These are phyloP conservation scores for Flabesymbios commensalis DNA, from an alignment of 2,888 invertebrate species.

Conservation along the genomic window DNA sequence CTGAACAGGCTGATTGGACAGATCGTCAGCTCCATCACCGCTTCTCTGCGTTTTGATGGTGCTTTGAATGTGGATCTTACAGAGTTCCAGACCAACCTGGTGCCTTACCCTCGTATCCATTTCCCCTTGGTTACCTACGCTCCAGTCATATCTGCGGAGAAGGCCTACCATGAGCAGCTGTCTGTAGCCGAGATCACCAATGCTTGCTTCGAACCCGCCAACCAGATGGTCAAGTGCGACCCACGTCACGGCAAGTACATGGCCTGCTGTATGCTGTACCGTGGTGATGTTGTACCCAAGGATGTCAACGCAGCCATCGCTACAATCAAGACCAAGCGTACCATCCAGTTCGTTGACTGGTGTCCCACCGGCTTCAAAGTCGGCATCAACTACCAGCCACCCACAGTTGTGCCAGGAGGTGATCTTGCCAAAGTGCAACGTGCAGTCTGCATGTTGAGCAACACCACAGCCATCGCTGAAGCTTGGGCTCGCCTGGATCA, in stretches of 20 bases:
- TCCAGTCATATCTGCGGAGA: conserved; percentile 86
- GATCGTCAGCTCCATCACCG: conserved; percentile 67
- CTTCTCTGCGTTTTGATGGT: conserved; percentile 64
- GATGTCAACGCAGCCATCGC: conserved; percentile 5
- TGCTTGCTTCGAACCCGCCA: conserved; percentile 81
- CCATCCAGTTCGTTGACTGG: no score
- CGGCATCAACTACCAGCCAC: no score
- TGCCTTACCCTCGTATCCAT: conserved; percentile 88
- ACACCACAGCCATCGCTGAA: conserved; percentile 88
- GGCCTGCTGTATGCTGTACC: conserved; percentile 94
- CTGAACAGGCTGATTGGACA: conserved; percentile 93
- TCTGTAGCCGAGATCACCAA: conserved; percentile 83
- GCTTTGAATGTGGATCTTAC: conserved; percentile 65
- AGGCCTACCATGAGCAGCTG: conserved; percentile 83
- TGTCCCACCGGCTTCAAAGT: no score
- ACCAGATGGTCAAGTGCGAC: conserved; percentile 64
- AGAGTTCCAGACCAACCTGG: conserved; percentile 64
- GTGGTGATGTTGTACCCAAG: conserved; percentile 80
- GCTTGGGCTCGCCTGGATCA: conserved; percentile 80
- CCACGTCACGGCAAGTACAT: conserved; percentile 67
- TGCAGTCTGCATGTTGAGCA: conserved; percentile 84
- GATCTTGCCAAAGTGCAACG: conserved; percentile 71
- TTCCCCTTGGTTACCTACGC: conserved; percentile 85
- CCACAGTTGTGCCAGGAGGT: no score
- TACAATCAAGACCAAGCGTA: conserved; percentile 1